Evolutionary conservation across 2,113 vertebrate species (phyloP).

Genomic region (Xenus cinereus): DNA sequence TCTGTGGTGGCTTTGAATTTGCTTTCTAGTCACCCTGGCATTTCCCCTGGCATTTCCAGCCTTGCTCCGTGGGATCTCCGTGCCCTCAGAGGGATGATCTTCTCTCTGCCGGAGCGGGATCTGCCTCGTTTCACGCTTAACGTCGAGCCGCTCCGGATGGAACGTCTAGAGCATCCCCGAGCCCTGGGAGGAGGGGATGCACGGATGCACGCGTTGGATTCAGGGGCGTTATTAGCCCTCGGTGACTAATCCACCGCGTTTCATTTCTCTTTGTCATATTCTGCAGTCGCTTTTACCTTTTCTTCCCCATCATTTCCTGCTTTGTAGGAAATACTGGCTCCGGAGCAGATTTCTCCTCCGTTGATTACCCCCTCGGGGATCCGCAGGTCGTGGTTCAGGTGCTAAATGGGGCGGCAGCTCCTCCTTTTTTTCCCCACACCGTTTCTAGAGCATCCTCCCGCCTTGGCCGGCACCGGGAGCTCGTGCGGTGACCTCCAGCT

Average conservation of each 20-base stretch:
- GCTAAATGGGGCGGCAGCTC: background rate
- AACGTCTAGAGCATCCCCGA: background rate
- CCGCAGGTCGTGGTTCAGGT: background rate
- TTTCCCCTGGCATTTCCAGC: background rate
- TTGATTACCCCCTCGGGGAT: background rate
- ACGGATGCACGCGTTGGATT: background rate
- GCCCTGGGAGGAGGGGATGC: background rate
- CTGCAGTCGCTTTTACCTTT: background rate
- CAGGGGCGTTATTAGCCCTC: background rate
- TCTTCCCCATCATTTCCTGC: background rate
- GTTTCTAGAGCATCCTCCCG: background rate
- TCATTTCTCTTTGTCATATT: background rate
- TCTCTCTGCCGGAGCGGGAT: background rate
- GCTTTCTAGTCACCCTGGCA: background rate
- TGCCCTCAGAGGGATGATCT: background rate
- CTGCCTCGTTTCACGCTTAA: background rate
- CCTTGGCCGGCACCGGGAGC: background rate
- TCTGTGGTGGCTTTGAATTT: background rate
- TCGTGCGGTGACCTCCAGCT: background rate
- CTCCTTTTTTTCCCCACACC: background rate
- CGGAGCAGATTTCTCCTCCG: background rate
- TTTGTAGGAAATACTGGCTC: fast-evolving
- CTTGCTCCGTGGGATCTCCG: fast-evolving
- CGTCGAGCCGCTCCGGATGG: background rate
- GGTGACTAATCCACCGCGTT: background rate